Evolutionary conservation across 2,113 vertebrate genomes (phyloP).

Genomic region (Antechinus stuartii): DNA sequence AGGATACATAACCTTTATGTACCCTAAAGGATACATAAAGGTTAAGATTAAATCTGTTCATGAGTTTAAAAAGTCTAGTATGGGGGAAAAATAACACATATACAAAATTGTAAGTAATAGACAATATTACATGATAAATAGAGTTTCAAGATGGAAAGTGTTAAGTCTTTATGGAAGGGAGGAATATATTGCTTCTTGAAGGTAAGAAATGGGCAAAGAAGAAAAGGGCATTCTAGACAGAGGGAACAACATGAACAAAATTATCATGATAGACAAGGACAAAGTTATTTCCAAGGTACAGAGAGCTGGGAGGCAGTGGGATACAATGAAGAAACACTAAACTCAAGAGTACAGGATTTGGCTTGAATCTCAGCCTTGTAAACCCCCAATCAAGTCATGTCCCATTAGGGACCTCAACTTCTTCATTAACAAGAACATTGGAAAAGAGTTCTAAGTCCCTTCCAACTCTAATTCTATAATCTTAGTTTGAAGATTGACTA

Average conservation of each 20-base stretch:
- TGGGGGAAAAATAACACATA: not conserved
- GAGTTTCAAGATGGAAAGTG: not conserved
- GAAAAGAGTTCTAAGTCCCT: not conserved
- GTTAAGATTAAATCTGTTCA: not conserved
- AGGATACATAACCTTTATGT: no score
- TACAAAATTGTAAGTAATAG: not conserved
- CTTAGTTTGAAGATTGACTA: no score
- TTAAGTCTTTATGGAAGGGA: not conserved
- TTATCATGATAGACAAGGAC: not conserved
- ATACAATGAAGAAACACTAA: not conserved
- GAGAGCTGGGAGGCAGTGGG: not conserved
- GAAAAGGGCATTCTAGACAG: not conserved
- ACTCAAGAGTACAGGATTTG: not conserved
- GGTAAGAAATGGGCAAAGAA: not conserved
- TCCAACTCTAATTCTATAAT: not conserved
- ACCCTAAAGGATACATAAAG: not conserved
- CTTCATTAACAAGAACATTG: not conserved
- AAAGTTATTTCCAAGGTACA: not conserved
- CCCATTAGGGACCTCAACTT: not conserved
- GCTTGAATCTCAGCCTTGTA: not conserved
- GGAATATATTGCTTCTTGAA: not conserved
- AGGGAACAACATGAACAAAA: not conserved
- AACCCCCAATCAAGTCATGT: not conserved
- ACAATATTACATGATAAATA: not conserved
- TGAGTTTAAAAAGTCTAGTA: not conserved